A percentile compares a stretch with the other conserved stretches of the same genome.
These are phyloP conservation scores for Nannospalax galili DNA, from an alignment of 2,113 vertebrate genomes.

Conservation along the genomic window DNA sequence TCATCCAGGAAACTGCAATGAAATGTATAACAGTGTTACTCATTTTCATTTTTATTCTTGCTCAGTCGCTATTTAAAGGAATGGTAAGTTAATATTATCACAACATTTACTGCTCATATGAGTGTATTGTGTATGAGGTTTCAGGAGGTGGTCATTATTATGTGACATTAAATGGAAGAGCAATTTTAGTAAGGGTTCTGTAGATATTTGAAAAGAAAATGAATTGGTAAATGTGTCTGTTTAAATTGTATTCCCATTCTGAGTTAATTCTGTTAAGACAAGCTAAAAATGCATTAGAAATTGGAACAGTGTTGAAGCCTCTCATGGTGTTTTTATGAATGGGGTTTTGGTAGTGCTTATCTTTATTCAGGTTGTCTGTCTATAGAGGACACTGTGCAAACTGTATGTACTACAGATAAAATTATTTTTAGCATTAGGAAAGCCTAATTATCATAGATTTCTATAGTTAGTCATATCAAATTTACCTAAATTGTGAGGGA, in stretches of 20 bases:
- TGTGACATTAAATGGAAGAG: conserved; percentile 61
- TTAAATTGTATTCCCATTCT: conserved; percentile 57
- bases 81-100: conserved; percentile 63
- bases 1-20: conserved; percentile 43
- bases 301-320: background rate
- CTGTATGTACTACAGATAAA: background rate
- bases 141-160: conserved; percentile 37
- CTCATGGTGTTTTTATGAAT: background rate
- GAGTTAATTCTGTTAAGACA: conserved; percentile 70
- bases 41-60: conserved; percentile 68
- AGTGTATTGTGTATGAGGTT: conserved; percentile 32
- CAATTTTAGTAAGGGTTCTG: conserved; percentile 62
- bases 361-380: background rate
- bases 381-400: conserved; percentile 37
- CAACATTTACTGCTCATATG: conserved; percentile 48
- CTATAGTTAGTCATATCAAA: background rate
- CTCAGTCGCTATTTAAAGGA: conserved; percentile 49
- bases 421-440: conserved; percentile 23
- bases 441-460: conserved; percentile 14
- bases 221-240: conserved; percentile 54
- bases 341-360: background rate
- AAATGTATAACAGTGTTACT: conserved; percentile 15
- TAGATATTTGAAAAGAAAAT: conserved; percentile 66
- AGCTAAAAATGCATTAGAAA: conserved; percentile 63
- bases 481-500: background rate